Evolutionary conservation across 2,888 invertebrate genomes (phyloP).

Genomic region (Isoperla grammatica): DNA sequence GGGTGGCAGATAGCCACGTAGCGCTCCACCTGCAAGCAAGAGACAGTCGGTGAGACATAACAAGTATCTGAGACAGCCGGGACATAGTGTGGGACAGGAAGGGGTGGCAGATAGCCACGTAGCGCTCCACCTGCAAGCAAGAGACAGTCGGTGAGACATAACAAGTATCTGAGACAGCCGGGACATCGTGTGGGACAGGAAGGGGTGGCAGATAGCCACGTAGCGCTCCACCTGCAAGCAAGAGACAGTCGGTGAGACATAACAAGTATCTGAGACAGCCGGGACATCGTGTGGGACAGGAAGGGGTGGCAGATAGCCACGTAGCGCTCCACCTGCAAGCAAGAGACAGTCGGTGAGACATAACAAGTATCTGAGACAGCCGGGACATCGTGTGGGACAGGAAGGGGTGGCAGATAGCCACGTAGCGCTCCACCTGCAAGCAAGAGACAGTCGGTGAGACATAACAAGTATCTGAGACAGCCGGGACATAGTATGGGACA

Average conservation of each 20-base stretch:
- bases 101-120: slow-evolving; percentile 60
- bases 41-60: too few species aligned
- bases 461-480: too few species aligned
- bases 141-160: too few species aligned
- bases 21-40: slow-evolving; percentile 57
- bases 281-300: slow-evolving; percentile 74
- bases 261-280: slow-evolving; percentile 70
- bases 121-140: slow-evolving; percentile 61
- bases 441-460: too few species aligned
- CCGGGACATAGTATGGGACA: slow-evolving; percentile 77
- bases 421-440: slow-evolving; percentile 62
- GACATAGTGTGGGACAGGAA: slow-evolving; percentile 79
- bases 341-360: too few species aligned
- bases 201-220: slow-evolving; percentile 59
- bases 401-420: slow-evolving; percentile 63
- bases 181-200: slow-evolving; percentile 75
- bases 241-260: too few species aligned
- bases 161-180: slow-evolving; percentile 73
- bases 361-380: slow-evolving; percentile 67
- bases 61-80: slow-evolving; percentile 70
- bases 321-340: slow-evolving; percentile 63
- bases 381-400: slow-evolving; percentile 78
- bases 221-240: slow-evolving; percentile 64
- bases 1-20: slow-evolving; percentile 64
- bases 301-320: slow-evolving; percentile 63